These are phyloP conservation scores for Epistrophe grossulariae DNA, from an alignment of 2,888 invertebrate genomes.

Conservation along the genomic window DNA sequence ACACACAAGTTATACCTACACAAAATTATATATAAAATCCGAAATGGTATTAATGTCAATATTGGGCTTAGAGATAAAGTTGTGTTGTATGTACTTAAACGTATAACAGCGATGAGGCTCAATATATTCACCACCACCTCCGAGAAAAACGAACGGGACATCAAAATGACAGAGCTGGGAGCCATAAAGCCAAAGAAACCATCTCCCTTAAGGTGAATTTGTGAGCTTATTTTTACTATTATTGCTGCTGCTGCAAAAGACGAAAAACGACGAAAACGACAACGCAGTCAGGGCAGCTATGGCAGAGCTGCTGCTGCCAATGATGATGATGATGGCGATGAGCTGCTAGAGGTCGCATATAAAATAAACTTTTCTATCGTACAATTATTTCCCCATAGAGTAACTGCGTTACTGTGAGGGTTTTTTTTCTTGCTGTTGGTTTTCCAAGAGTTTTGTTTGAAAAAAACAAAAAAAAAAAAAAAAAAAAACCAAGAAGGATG, in stretches of 20 bases:
- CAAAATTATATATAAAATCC: slow-evolving; percentile 25
- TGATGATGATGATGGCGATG: slow-evolving; percentile 44
- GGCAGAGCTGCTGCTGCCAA: slow-evolving; percentile 8
- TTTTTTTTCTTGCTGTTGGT: not conserved
- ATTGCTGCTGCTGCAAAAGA: slow-evolving; percentile 39
- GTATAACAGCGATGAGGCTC: slow-evolving; percentile 12
- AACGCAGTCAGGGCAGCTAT: slow-evolving; percentile 4
- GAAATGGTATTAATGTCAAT: slow-evolving; percentile 60
- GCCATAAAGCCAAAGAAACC: slow-evolving; percentile 55
- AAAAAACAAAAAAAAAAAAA: no score
- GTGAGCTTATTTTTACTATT: slow-evolving; percentile 40
- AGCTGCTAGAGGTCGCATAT: slow-evolving; percentile 60
- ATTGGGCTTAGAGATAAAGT: slow-evolving; percentile 49
- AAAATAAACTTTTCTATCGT: slow-evolving; percentile 61
- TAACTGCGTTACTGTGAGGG: slow-evolving; percentile 3
- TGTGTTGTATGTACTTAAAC: not conserved
- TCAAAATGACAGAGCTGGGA: slow-evolving; percentile 60
- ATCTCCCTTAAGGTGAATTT: slow-evolving; percentile 60
- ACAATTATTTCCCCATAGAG: slow-evolving; percentile 67
- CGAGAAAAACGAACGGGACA: not conserved
- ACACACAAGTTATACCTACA: not conserved
- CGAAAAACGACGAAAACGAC: slow-evolving; percentile 12
- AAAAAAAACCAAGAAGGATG: not conserved
- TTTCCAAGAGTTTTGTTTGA: not conserved
- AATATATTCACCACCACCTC: not conserved